Evolutionary conservation across 1,140 invertebrate species (phyloP).

Genomic region (Antheraea mylitta): DNA sequence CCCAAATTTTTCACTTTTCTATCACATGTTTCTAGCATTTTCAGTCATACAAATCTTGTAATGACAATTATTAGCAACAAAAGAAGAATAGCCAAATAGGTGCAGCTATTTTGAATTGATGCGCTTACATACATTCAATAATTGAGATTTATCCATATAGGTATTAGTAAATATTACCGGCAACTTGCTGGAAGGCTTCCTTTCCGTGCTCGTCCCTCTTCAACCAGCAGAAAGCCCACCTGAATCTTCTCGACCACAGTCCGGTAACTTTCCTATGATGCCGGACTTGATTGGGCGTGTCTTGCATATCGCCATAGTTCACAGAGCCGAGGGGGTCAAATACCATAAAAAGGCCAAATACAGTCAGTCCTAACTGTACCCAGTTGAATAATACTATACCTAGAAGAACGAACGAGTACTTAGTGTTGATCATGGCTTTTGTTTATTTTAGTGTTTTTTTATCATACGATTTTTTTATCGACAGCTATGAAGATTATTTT

Average conservation of each 20-base stretch:
- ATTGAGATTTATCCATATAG: too few species aligned
- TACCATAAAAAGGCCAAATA: conserved; percentile 87
- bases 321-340: conserved; percentile 90
- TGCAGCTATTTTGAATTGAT: too few species aligned
- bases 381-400: conserved; percentile 90
- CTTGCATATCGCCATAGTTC: conserved; percentile 80
- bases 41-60: too few species aligned
- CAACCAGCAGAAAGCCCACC: conserved; percentile 90
- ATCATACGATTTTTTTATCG: too few species aligned
- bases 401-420: conserved; percentile 51
- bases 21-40: too few species aligned
- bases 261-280: conserved; percentile 82
- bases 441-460: too few species aligned
- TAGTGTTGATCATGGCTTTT: neutral
- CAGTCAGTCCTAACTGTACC: conserved; percentile 86
- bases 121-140: too few species aligned
- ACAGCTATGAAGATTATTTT: too few species aligned
- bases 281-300: conserved; percentile 80
- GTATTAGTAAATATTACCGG: conserved; percentile 74
- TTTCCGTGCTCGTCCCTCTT: conserved; percentile 88
- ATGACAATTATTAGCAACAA: too few species aligned
- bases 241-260: conserved; percentile 85
- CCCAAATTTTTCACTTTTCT: too few species aligned
- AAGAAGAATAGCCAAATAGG: too few species aligned
- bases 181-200: conserved; percentile 91